A percentile compares a stretch with the other conserved stretches of the same genome.
These are phyloP conservation scores for Heteractis magnifica DNA, from an alignment of 92 coral and sea anemone genomes.

Conservation along the genomic window DNA sequence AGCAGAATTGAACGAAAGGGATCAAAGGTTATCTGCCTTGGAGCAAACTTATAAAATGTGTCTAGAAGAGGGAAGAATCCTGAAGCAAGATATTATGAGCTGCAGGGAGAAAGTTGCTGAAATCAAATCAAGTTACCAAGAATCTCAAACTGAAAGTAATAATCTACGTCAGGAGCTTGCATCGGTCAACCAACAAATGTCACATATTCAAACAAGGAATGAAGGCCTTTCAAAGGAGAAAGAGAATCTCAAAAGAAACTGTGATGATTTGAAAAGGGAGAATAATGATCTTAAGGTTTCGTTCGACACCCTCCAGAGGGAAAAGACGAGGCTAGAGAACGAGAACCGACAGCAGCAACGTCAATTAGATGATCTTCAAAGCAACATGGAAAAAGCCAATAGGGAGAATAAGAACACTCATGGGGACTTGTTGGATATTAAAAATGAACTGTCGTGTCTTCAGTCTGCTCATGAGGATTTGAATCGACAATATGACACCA, in stretches of 20 bases:
- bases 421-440: conserved; percentile 42
- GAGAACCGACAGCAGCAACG: conserved; percentile 55
- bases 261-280: conserved; percentile 48
- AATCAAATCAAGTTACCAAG: conserved; percentile 43
- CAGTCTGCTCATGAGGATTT: conserved; percentile 53
- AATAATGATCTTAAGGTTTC: conserved; percentile 58
- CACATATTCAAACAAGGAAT: conserved; percentile 41
- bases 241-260: conserved; percentile 54
- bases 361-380: conserved; percentile 54
- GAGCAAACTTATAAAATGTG: conserved; percentile 39
- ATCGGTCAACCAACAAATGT: conserved; percentile 49
- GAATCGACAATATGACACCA: conserved; percentile 45
- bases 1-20: conserved; percentile 58
- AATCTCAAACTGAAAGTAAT: conserved; percentile 53
- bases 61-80: conserved; percentile 55
- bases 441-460: conserved; percentile 52
- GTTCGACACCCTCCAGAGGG: conserved; percentile 56
- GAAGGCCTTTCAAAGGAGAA: conserved; percentile 58
- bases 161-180: conserved; percentile 56
- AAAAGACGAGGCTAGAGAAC: conserved; percentile 56
- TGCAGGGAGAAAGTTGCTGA: conserved; percentile 41
- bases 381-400: conserved; percentile 36
- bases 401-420: conserved; percentile 57
- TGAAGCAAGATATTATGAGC: conserved; percentile 50
- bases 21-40: conserved; percentile 34